Conservation (phyloP, 2,888 invertebrate genomes). For the Danaus chrysippus region DNA sequence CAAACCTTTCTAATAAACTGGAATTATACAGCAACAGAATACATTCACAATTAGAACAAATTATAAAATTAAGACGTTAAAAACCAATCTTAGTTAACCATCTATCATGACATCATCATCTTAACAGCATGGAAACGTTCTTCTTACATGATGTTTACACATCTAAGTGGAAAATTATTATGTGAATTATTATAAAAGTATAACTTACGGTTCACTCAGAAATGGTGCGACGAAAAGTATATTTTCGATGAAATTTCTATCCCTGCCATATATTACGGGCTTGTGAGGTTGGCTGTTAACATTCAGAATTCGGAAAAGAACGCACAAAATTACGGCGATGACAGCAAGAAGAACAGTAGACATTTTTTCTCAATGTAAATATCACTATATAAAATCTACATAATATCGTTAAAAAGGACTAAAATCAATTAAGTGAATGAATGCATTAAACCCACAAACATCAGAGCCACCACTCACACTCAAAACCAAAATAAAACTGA, state of each 20-base stretch:
- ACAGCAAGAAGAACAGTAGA: conserved; percentile 90
- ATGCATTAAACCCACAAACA: conserved; percentile 40
- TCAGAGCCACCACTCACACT: conserved; percentile 30
- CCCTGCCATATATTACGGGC: conserved; percentile 87
- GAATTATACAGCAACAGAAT: neutral
- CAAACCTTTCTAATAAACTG: no score
- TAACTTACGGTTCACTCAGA: conserved; percentile 90
- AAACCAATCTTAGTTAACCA: conserved; percentile 10
- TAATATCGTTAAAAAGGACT: conserved; percentile 48
- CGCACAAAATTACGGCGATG: conserved; percentile 89
- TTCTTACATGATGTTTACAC: neutral
- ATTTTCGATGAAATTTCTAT: conserved; percentile 86
- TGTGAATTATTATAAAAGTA: conserved; percentile 9
- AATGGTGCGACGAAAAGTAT: conserved; percentile 89
- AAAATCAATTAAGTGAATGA: conserved; percentile 35
- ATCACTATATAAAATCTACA: conserved; percentile 45
- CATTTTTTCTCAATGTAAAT: conserved; percentile 71
- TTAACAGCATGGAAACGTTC: neutral
- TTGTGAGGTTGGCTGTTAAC: conserved; percentile 90
- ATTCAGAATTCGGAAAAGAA: conserved; percentile 90
- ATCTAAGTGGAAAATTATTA: conserved; percentile 22
- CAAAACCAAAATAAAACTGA: conserved; percentile 20
- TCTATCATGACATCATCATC: conserved; percentile 56
- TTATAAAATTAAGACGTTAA: neutral
- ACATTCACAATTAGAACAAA: neutral